Conservation (phyloP, 2,113 vertebrate species). For the Osmerus eperlanus region DNA sequence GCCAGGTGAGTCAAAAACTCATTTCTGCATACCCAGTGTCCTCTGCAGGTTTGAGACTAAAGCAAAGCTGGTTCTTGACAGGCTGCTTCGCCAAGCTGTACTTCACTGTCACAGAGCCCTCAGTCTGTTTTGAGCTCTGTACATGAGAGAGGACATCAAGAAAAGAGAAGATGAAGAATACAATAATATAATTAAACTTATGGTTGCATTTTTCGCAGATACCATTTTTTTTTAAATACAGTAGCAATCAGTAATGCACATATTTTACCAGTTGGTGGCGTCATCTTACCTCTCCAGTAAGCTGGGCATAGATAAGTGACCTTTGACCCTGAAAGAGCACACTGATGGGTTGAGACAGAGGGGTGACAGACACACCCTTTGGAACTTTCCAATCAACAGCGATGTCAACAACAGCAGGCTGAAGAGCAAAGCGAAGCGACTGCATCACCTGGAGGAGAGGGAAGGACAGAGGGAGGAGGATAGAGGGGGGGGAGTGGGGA, state of each 20-base stretch:
- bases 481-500: neutral
- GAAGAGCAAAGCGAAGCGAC: conserved; percentile 64
- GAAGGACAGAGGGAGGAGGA: too few species aligned
- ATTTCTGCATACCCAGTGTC: conserved; percentile 53
- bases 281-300: conserved; percentile 59
- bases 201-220: neutral
- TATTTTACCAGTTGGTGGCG: too few species aligned
- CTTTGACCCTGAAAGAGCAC: conserved; percentile 68
- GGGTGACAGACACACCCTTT: conserved; percentile 50
- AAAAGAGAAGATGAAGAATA: neutral
- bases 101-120: conserved; percentile 58
- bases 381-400: conserved; percentile 63
- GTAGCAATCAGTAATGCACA: too few species aligned
- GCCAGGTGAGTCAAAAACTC: too few species aligned
- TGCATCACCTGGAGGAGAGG: conserved; percentile 33
- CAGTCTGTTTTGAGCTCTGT: conserved; percentile 44
- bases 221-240: too few species aligned
- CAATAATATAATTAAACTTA: too few species aligned
- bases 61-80: conserved; percentile 52
- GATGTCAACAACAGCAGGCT: conserved; percentile 60
- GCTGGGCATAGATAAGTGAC: conserved; percentile 65
- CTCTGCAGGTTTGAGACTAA: conserved; percentile 52
- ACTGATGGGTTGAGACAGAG: conserved; percentile 60
- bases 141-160: neutral
- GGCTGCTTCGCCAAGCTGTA: conserved; percentile 59